Base-by-base conservation (phyloP, 1,140 invertebrate species). In the Saccostrea echinata region DNA sequence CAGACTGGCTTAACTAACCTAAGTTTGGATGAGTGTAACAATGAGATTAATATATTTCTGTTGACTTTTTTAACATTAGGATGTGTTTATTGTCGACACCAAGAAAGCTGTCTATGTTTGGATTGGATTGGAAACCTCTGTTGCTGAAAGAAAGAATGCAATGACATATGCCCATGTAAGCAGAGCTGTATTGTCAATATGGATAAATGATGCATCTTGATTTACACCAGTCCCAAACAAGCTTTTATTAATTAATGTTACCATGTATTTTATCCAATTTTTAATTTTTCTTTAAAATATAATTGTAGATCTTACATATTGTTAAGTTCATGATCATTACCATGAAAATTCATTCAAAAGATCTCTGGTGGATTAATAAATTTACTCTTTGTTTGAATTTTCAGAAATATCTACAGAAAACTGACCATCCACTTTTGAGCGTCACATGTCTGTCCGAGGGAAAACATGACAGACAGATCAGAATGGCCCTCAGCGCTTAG, bases 11-110 rank as follows among this genome's bases (percentile, higher is more conserved):
- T 43, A 43, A 43, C 43, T 43, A 4, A 43, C 43, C 43, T 8
- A 0, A 43, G 43, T 43, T 43, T 43, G 43, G 43, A 43, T 43
- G 43, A 43, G 43, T 43, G 4, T 43, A 43, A 43, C 43, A 43
- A 6, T 43, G 43, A 43, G 4, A 43, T 43, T 8, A 43, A 3
- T 43, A 43, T 43, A 43, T 43, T 43, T 3, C 43, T 43, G 43
- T 43, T 43, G 43, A 43, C 43, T 43, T 43, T 3, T 43, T 43
- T 43, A 43, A 43, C 43, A 43, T 43, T 68, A 94, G 94, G 98
- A 98, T 90, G 97, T 98, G 1, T 98, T 98, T 94, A 95, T 98
- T 51, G 93, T 98, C 18, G 96, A 98, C 91, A 96, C 97, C 0
- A 95, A 96, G 3, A 94, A 96, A n/a, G 90, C 90, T 9, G 95